Evolutionary conservation across 2,888 invertebrate genomes (phyloP).

Genomic region (Anaspis maculata): DNA sequence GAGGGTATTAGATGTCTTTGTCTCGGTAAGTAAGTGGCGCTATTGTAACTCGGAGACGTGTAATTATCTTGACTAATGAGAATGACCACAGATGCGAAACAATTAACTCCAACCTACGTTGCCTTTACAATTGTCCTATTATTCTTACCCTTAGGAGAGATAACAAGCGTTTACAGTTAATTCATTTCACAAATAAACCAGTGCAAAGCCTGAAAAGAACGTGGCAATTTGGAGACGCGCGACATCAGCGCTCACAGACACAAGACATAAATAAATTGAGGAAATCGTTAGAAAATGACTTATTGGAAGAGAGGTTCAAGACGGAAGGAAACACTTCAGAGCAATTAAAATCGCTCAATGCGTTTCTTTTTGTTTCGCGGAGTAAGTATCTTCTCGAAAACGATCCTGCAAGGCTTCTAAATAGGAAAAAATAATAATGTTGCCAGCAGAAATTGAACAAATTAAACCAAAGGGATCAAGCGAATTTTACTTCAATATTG

Average conservation of each 20-base stretch:
- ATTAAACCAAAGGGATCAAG: no score
- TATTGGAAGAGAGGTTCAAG: no score
- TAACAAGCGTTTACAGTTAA: constrained; percentile 22
- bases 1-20: neutral
- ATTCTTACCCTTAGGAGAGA: constrained; percentile 17
- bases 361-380: no score
- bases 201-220: constrained; percentile 4
- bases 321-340: no score
- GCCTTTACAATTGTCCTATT: constrained; percentile 20
- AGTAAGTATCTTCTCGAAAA: no score
- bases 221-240: constrained; percentile 5
- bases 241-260: no score
- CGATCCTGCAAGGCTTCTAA: no score
- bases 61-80: constrained; percentile 26
- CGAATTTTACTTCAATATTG: no score
- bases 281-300: constrained; percentile 10
- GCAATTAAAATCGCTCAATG: no score
- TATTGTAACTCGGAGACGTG: constrained; percentile 17
- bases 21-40: constrained; percentile 1
- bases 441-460: no score
- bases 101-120: constrained; percentile 20
- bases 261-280: no score
- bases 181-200: constrained; percentile 17
- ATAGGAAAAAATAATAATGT: no score
- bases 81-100: constrained; percentile 26